Conservation (phyloP, 2,797 vertebrate genomes). For the Yasuhikotakia modesta region DNA sequence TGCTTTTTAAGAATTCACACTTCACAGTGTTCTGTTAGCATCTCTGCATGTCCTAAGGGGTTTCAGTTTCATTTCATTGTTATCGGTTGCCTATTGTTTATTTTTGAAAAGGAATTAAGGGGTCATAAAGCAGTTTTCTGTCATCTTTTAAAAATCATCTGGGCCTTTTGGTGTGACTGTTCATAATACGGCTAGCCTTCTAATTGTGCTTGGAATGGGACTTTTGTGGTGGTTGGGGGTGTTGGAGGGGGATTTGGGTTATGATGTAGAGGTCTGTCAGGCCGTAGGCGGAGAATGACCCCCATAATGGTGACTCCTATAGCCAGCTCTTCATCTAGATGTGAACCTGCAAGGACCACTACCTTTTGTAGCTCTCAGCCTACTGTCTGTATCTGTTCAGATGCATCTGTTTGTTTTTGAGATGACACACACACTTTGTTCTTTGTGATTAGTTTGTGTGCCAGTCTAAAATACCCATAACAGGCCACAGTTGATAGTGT, state of each 20-base stretch:
- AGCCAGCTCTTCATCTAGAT: constrained; percentile 50
- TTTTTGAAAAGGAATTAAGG: neutral
- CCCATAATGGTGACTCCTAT: constrained; percentile 53
- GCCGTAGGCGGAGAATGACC: constrained; percentile 50
- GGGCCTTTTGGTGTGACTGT: neutral
- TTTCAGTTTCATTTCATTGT: neutral
- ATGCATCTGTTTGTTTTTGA: constrained; percentile 55
- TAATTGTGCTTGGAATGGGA: neutral
- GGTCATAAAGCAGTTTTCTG: neutral
- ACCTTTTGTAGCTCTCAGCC: constrained; percentile 58
- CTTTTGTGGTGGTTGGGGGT: too few relatives aligned
- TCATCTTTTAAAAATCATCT: neutral
- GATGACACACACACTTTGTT: constrained; percentile 2
- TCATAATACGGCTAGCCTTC: neutral
- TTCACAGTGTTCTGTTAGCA: neutral
- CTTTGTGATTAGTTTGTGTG: constrained; percentile 40
- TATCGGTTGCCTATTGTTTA: neutral
- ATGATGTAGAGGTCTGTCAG: constrained; percentile 66
- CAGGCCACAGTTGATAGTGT: neutral
- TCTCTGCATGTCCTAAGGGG: neutral
- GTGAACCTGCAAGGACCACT: constrained; percentile 60
- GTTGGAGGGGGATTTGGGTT: neutral
- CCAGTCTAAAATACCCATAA: constrained; percentile 19
- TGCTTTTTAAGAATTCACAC: neutral
- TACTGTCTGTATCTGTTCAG: too few relatives aligned